phyloP scores from a whole-genome alignment of 2,797 vertebrate genomes.

The Morus bassanus region DNA sequence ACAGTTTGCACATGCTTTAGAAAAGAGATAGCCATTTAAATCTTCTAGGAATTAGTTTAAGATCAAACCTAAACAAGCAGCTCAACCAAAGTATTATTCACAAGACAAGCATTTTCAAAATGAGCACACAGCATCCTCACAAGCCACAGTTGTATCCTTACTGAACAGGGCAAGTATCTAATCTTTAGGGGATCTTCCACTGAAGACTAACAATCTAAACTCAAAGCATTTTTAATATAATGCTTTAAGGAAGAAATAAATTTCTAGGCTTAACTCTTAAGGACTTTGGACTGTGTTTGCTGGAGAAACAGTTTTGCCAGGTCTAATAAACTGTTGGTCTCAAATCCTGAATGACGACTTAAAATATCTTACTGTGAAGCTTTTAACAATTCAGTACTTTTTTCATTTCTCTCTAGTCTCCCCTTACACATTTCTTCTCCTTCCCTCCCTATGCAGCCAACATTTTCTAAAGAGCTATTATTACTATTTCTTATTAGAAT shows the following conservation, averaged over 20 bases:
- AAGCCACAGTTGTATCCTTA: not conserved
- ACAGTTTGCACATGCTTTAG: not conserved
- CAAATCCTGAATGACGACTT: not conserved
- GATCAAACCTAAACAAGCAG: not conserved
- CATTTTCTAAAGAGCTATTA: not conserved
- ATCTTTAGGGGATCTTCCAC: not conserved
- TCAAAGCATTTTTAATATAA: not conserved
- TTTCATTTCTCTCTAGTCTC: not conserved
- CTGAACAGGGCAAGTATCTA: not conserved
- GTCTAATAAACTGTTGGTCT: not conserved
- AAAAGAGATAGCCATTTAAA: not conserved
- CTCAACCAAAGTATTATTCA: not conserved
- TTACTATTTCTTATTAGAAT: not conserved
- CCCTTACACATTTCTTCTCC: not conserved
- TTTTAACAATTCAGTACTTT: not conserved
- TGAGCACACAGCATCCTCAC: not conserved
- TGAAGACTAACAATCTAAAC: not conserved
- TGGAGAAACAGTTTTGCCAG: not conserved
- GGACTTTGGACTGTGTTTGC: not conserved
- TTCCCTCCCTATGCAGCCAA: not conserved
- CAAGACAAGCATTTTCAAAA: not conserved
- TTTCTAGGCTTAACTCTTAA: not conserved
- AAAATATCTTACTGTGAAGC: not conserved
- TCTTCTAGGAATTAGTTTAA: not conserved
- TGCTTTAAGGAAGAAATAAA: not conserved